Evolutionary conservation across 2,888 invertebrate species (phyloP), one percentile per base, ranked within the genome.

Genomic region (Euphydryas editha): DNA sequence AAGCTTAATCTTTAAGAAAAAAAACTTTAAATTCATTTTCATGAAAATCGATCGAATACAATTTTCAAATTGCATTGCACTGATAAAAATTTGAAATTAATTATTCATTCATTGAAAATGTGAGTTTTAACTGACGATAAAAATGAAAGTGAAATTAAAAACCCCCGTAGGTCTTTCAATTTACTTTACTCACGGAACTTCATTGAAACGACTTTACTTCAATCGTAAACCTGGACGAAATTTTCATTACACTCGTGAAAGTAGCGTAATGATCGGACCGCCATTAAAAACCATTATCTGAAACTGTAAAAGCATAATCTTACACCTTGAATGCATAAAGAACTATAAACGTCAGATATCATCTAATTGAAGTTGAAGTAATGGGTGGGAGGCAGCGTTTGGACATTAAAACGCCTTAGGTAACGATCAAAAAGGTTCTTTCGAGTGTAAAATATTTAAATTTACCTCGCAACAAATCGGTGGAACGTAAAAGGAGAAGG

Each of bases 331-430:
- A 91, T 90, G 86, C 90, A 88, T 89, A 91, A 91, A 91, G 90
- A 90, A 91, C 90, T 91, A 90, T 91, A 88, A 91, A 90, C 76
- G 90, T 90, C 88, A 86, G 91, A 92, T 92, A 91, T 87, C 86
- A 91, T 92, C 90, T 90, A 90, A 92, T 91, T 91, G 90, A 92
- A 90, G 82, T 79, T 78, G 76, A 77, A 87, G 83, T 88, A 86
- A 90, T 83, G 85, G 80, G 56, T 71, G 76, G 73, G 79, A 74
- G 77, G 80, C 73, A 66, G 74, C 73, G 74, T 65, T 63, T 69
- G 76, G 75, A 78, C 85, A 84, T 90, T 90, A 88, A 88, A 90
- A 84, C 78, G 86, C 84, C 87, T 83, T 78, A 84, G 83, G 85
- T 85, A 85, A 86, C 84, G 84, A 87, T 87, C 83, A 81, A 78